Base-by-base conservation (phyloP, 1,140 invertebrate genomes). In the Oreohelix idahoensis region DNA sequence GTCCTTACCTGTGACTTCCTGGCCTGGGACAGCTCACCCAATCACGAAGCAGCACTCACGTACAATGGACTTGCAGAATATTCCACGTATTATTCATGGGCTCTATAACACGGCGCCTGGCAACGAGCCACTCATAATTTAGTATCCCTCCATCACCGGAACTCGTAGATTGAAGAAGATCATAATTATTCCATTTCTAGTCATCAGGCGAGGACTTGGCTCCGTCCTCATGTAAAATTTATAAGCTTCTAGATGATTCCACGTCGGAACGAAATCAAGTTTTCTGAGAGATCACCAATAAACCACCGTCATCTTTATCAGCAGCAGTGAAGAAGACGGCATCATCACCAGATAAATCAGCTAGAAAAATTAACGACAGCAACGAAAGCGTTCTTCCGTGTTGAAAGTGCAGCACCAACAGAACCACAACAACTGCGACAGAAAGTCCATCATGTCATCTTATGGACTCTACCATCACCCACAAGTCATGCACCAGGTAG, bases 261-360 rank as follows among this genome's bases (percentile, higher is more conserved):
- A 23, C 29, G 29, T 17, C 63, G 1, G n/a, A n/a, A 35, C n/a
- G n/a, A 4, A 32, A 66, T 66, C 63, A 66, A 66, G 29, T 66
- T 8, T 66, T 32, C 8, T 32, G 8, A 5, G 20, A 66, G 63
- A 66, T 32, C 63, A 35, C 29, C 63, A 66, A 66, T 66, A 66
- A 66, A 66, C 63, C 71, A 17, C 5, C 11, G n/a, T 74, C 38
- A 74, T 13, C 71, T 39, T 74, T 32, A 74, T 74, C 71, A 74
- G 8, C 71, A 39, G 36, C 11, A 39, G 36, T 8, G 39, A 17
- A 1, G 11, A 26, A 39, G 71, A 42, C 71, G 11, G 36, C 38
- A 39, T 74, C 71, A n/a, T 39, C 26, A 39, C 42, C 20, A 74
- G 36, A 26, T 26, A 11, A 13, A 71, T 71, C 70, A 49, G 8